Evolutionary conservation across 2,888 invertebrate species (phyloP).

Genomic region (Scaptomyza tumidula): DNA sequence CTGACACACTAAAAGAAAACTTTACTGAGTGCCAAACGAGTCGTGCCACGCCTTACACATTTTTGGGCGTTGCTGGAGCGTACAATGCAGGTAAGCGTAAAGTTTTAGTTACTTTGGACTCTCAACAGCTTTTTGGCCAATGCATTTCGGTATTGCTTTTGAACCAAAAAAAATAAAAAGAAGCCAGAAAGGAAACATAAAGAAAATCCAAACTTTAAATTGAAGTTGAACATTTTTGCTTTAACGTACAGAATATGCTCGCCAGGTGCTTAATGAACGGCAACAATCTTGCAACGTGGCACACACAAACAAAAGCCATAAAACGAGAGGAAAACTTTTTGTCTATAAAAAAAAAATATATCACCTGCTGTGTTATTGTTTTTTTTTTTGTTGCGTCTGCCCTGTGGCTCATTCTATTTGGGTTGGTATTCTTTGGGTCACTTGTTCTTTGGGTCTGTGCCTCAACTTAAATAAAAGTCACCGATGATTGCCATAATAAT

Average conservation of each 20-base stretch:
- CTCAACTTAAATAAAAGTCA: constrained; percentile 73
- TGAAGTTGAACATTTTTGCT: constrained; percentile 52
- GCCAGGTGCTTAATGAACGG: constrained; percentile 62
- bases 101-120: constrained; percentile 34
- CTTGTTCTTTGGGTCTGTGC: constrained; percentile 27
- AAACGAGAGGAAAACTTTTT: constrained; percentile 42
- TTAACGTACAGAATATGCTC: constrained; percentile 21
- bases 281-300: constrained; percentile 25
- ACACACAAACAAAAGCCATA: constrained; percentile 49
- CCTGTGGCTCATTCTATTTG: constrained; percentile 12
- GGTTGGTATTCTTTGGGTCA: constrained; percentile 6
- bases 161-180: constrained; percentile 7
- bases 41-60: constrained; percentile 23
- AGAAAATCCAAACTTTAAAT: constrained; percentile 48
- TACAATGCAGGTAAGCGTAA: constrained; percentile 44
- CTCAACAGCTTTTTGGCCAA: constrained; percentile 31
- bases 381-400: constrained; percentile 57
- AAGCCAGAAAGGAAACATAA: constrained; percentile 1
- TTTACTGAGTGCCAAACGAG: constrained; percentile 53
- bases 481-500: constrained; percentile 77
- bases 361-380: constrained; percentile 76
- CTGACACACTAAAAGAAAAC: constrained; percentile 19
- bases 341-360: constrained; percentile 67
- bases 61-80: not conserved
- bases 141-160: constrained; percentile 32